These are phyloP conservation scores for Drosophila grimshawi DNA, from an alignment of 1,140 invertebrate species.

Conservation along the genomic window DNA sequence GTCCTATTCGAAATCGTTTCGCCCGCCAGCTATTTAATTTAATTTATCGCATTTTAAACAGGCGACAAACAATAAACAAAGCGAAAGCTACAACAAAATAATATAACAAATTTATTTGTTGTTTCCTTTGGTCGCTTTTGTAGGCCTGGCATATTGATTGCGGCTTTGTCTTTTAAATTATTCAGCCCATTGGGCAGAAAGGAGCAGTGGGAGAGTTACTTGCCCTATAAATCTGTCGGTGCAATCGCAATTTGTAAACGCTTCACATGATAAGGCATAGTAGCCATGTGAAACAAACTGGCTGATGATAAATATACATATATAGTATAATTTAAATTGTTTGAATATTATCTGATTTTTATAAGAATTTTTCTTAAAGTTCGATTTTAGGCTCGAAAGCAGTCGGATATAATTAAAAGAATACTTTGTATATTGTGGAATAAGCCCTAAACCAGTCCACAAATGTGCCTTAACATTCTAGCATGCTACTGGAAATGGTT, in stretches of 20 bases:
- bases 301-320: not conserved
- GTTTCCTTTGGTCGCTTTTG: conserved; percentile 57
- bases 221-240: conserved; percentile 24
- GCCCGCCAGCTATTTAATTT: conserved; percentile 67
- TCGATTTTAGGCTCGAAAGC: too few species aligned
- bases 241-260: conserved; percentile 37
- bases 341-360: too few species aligned
- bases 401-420: too few species aligned
- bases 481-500: too few species aligned
- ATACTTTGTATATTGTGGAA: too few species aligned
- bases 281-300: not conserved
- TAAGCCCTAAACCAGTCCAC: too few species aligned
- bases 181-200: not conserved
- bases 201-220: not conserved
- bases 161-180: conserved; percentile 47
- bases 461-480: too few species aligned
- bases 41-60: conserved; percentile 83
- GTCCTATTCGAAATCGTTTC: not conserved
- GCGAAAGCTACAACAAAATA: conserved; percentile 34
- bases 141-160: conserved; percentile 39
- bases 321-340: too few species aligned
- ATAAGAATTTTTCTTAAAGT: too few species aligned
- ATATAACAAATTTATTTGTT: conserved; percentile 75
- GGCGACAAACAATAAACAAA: conserved; percentile 70
- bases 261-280: conserved; percentile 31